Evolutionary conservation across 2,113 vertebrate species (phyloP).

Genomic region (Bolborhynchus lineola): DNA sequence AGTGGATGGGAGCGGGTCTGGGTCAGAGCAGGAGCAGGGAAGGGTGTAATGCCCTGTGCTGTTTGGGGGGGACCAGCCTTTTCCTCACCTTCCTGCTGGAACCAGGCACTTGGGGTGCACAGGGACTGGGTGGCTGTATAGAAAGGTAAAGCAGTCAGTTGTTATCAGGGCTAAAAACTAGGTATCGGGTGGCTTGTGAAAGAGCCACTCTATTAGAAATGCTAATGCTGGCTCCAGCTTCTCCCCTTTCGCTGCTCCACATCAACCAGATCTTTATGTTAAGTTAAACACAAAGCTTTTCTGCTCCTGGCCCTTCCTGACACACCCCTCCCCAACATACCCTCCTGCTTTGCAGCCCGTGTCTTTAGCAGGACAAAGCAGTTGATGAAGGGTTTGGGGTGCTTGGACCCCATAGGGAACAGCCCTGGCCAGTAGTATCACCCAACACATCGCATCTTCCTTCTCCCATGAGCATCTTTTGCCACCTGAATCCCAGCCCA

Average conservation of each 20-base stretch:
- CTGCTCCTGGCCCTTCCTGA: neutral
- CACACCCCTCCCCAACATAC: neutral
- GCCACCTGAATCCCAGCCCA: neutral
- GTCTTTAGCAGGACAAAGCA: neutral
- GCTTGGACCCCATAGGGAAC: accelerated
- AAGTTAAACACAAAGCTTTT: neutral
- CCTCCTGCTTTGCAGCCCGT: neutral
- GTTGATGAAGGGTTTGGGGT: accelerated
- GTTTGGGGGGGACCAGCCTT: accelerated
- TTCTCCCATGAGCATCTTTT: neutral
- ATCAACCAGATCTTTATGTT: neutral
- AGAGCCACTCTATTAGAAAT: neutral
- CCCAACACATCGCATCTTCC: accelerated
- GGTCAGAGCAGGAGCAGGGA: neutral
- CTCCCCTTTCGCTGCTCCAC: neutral
- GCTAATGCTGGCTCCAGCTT: neutral
- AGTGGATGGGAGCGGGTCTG: accelerated
- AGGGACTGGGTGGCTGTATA: neutral
- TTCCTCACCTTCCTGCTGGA: neutral
- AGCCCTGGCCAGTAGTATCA: neutral
- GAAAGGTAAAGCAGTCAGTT: neutral
- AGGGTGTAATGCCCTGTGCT: accelerated
- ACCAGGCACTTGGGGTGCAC: neutral
- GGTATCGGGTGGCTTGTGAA: neutral
- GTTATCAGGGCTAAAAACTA: neutral